These are phyloP conservation scores for Sterna hirundo DNA, from an alignment of 2,113 vertebrate species.

Conservation along the genomic window DNA sequence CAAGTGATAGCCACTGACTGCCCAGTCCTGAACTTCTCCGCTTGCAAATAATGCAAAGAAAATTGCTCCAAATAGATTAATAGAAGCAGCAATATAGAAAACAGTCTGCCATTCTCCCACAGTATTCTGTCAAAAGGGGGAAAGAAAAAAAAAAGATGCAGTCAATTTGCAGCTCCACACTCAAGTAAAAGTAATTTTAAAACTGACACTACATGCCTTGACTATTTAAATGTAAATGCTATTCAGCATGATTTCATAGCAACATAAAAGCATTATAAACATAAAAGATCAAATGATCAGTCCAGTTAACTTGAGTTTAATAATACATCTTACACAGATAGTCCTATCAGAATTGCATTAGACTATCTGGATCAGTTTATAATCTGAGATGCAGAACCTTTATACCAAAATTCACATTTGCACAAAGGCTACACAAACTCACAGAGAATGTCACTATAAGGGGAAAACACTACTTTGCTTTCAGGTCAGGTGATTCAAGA, in stretches of 20 bases:
- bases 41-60: conserved; percentile 86
- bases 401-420: neutral
- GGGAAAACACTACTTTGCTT: neutral
- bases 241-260: neutral
- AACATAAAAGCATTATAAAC: neutral
- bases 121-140: conserved; percentile 81
- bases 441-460: neutral
- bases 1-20: conserved; percentile 72
- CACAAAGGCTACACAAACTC: neutral
- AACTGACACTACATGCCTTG: fast-evolving
- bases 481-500: neutral
- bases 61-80: conserved; percentile 89
- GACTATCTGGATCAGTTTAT: neutral
- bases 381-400: neutral
- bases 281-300: neutral
- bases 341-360: neutral
- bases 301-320: neutral
- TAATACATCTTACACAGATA: neutral
- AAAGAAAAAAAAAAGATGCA: neutral
- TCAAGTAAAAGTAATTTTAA: neutral
- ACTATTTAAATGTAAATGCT: neutral
- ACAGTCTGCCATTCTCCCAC: conserved; percentile 91
- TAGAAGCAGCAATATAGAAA: conserved; percentile 92
- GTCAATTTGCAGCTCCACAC: neutral
- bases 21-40: conserved; percentile 91